Conservation (phyloP, 2,113 vertebrate genomes). For the Sprattus sprattus region DNA sequence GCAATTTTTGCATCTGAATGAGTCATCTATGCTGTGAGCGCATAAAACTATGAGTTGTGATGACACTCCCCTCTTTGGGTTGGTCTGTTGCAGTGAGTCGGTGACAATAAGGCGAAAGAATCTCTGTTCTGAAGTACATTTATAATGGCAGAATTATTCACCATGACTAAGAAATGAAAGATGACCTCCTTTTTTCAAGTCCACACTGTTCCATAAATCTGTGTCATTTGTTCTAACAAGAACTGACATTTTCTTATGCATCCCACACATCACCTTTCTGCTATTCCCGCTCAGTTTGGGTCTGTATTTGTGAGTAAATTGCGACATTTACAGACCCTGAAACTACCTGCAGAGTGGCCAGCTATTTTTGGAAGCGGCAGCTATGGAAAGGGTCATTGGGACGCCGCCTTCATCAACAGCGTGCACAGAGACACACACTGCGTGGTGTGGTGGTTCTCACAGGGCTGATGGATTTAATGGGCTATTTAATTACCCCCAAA, state of each 20-base stretch:
- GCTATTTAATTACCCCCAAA: slow-evolving; percentile 14
- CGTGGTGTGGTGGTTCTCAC: not conserved
- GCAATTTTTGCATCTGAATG: too few relatives aligned
- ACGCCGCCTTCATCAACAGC: not conserved
- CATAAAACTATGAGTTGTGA: not conserved
- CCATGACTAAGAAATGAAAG: not conserved
- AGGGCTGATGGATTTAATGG: not conserved
- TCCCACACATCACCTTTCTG: not conserved
- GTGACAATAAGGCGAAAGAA: not conserved
- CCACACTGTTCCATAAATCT: not conserved
- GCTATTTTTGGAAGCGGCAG: slow-evolving; percentile 2
- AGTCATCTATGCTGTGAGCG: not conserved
- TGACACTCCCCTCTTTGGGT: not conserved
- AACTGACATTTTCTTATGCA: not conserved
- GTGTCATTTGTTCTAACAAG: not conserved
- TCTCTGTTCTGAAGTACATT: not conserved
- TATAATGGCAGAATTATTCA: not conserved
- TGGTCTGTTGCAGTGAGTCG: not conserved
- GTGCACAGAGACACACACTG: not conserved
- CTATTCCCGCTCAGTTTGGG: not conserved
- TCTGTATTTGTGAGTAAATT: not conserved
- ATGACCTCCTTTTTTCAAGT: not conserved
- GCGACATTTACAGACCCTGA: not conserved
- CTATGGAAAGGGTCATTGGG: not conserved
- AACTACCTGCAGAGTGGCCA: not conserved